A percentile compares a stretch with the other conserved stretches of the same genome.
phyloP scores from a whole-genome alignment of 2,888 invertebrate genomes.

The Aphelenchoides bicaudatus region DNA sequence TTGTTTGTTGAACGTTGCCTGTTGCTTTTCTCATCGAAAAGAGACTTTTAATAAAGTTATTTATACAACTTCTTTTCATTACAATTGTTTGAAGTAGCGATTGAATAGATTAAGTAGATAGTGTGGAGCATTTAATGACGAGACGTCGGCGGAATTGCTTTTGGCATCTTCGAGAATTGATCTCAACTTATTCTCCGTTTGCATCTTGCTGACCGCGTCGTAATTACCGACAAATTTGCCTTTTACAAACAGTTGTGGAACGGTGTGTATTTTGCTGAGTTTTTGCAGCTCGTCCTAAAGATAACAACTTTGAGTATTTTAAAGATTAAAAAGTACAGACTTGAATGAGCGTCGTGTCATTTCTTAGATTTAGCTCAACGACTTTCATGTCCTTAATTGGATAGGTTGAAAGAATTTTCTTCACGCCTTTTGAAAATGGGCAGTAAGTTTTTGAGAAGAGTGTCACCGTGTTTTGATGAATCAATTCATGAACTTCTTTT shows the following conservation, averaged over 20 bases:
- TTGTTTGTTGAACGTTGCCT: too few relatives aligned
- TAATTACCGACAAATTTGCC: conserved; percentile 24
- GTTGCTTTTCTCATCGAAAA: too few relatives aligned
- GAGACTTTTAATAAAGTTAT: too few relatives aligned
- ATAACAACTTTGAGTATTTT: neutral
- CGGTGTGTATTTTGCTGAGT: conserved; percentile 20
- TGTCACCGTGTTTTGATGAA: conserved; percentile 38
- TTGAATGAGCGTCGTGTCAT: conserved; percentile 43
- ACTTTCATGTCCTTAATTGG: conserved; percentile 45
- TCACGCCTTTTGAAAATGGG: conserved; percentile 44
- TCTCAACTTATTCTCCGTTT: neutral
- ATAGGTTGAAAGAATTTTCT: conserved; percentile 39
- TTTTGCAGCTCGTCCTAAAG: conserved; percentile 22
- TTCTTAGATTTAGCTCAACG: conserved; percentile 41
- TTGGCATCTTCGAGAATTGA: conserved; percentile 6
- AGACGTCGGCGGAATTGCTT: neutral
- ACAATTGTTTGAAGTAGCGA: too few relatives aligned
- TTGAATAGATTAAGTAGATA: too few relatives aligned
- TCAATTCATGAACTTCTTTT: conserved; percentile 7
- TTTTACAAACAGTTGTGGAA: conserved; percentile 24
- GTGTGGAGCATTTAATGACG: too few relatives aligned
- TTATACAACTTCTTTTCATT: too few relatives aligned
- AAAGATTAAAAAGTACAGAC: conserved; percentile 20
- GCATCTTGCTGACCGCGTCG: conserved; percentile 11
- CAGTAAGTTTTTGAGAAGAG: conserved; percentile 52